Evolutionary conservation across 1,140 invertebrate species (phyloP), one percentile per base, ranked within the genome.

Genomic region (Drosophila pectinifera): DNA sequence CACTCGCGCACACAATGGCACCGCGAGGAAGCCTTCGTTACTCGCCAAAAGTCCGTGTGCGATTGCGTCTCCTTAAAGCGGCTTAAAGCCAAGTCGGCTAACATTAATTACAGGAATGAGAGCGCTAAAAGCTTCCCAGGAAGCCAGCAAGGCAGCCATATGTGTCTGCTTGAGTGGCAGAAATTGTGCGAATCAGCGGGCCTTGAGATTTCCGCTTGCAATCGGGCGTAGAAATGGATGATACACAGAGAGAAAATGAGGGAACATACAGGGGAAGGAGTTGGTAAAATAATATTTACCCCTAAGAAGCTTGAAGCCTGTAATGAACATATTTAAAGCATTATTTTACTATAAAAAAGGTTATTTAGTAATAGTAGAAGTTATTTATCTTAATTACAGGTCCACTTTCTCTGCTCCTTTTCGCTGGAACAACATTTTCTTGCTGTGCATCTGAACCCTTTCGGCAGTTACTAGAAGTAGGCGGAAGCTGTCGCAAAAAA

Each of bases 91-190:
- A 36, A 65, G 45, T 31, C 42, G 34, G 5, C 10, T 34, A 46
- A 22, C 65, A 57, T 72, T 72, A 72, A 72, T 72, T 72, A 72
- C 68, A 70, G 68, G 64, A 70, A 57, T 56, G 68, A 70, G 65
- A 41, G 53, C 51, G 65, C 65, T 70, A 57, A 72, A 70, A 72
- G 68, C 68, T 48, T 72, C 41, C 26, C 4, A 53, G 49, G 13
- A 53, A 22, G 16, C 48, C 3, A 3, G 3, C 13, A 16, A 5
- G 10, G 20, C 54, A 64, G n/a, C 65, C 67, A 54, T 65, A 72
- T 72, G 65, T 72, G 65, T 42, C 68, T 34, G 68, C 64, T 68
- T 22, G 48, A 56, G 67, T 54, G 65, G 53, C 68, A 72, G 42
- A 48, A 70, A 70, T 72, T 70, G 68, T 69, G 51, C 67, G 51